These are phyloP conservation scores for Oegoconia quadripuncta DNA, from an alignment of 2,888 invertebrate species.

Conservation along the genomic window DNA sequence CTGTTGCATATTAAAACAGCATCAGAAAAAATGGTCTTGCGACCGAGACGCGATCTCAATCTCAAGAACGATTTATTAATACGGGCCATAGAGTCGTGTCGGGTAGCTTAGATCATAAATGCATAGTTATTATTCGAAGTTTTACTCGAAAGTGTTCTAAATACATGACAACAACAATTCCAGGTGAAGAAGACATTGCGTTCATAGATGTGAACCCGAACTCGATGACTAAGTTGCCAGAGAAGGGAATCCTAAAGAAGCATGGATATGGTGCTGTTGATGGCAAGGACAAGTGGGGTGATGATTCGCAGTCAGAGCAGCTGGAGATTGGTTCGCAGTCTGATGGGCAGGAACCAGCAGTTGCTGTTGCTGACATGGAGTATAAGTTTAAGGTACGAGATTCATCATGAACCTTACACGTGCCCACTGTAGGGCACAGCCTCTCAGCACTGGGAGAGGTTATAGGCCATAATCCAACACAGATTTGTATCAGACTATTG, in stretches of 20 bases:
- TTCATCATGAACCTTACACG: no score
- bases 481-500: no score
- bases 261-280: slow-evolving; percentile 88
- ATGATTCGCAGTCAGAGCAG: slow-evolving; percentile 85
- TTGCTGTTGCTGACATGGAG: slow-evolving; percentile 87
- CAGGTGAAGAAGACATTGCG: slow-evolving; percentile 89
- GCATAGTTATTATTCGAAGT: no score
- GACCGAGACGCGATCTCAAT: no score
- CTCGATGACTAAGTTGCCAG: slow-evolving; percentile 87
- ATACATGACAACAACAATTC: slow-evolving; percentile 26
- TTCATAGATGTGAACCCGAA: slow-evolving; percentile 90
- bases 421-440: no score
- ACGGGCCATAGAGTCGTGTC: no score
- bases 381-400: slow-evolving; percentile 89
- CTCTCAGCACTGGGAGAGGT: no score
- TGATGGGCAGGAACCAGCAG: slow-evolving; percentile 83
- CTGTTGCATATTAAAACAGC: no score
- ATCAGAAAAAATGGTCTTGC: no score
- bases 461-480: no score
- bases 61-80: no score
- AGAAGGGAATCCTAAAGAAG: slow-evolving; percentile 96
- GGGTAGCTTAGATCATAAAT: no score
- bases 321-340: slow-evolving; percentile 83
- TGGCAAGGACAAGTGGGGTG: slow-evolving; percentile 87
- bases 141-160: background rate